These are phyloP conservation scores for Spodoptera littoralis DNA, from an alignment of 2,888 invertebrate genomes.

Conservation along the genomic window DNA sequence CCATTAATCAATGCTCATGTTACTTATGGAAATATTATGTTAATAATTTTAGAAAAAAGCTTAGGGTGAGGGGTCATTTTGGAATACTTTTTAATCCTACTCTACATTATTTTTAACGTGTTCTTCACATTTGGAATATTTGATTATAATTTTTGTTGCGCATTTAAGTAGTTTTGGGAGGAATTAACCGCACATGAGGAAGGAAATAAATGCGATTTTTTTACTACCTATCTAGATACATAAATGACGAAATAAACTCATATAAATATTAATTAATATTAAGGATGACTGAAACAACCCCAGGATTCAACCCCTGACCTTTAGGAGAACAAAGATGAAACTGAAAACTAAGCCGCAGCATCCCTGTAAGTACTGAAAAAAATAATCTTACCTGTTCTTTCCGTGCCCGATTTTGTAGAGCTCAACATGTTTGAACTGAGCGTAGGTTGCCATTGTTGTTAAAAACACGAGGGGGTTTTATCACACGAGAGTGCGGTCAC, in stretches of 20 bases:
- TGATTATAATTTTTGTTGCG: no score
- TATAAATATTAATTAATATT: not conserved
- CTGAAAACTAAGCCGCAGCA: conserved; percentile 66
- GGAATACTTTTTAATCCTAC: not conserved
- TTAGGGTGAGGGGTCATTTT: conserved; percentile 41
- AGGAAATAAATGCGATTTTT: conserved; percentile 1
- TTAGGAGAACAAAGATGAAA: conserved; percentile 63
- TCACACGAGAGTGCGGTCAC: conserved; percentile 72
- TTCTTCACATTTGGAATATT: not conserved
- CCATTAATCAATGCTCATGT: conserved; percentile 21
- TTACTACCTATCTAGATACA: not conserved
- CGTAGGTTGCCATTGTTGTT: conserved; percentile 94
- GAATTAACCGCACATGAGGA: not conserved
- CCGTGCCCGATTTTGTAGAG: conserved; percentile 97
- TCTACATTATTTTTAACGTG: not conserved
- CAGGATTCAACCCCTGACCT: conserved; percentile 52
- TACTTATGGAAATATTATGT: conserved; percentile 21
- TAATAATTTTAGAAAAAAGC: conserved; percentile 16
- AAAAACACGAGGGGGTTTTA: conserved; percentile 66
- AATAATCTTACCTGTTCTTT: conserved; percentile 93
- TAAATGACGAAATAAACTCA: not conserved
- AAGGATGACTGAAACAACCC: conserved; percentile 1
- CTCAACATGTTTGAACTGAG: conserved; percentile 97
- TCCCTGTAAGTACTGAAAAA: conserved; percentile 63
- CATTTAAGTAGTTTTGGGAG: not conserved